phyloP scores from a whole-genome alignment of 2,113 vertebrate genomes.

The Pygoscelis adeliae region DNA sequence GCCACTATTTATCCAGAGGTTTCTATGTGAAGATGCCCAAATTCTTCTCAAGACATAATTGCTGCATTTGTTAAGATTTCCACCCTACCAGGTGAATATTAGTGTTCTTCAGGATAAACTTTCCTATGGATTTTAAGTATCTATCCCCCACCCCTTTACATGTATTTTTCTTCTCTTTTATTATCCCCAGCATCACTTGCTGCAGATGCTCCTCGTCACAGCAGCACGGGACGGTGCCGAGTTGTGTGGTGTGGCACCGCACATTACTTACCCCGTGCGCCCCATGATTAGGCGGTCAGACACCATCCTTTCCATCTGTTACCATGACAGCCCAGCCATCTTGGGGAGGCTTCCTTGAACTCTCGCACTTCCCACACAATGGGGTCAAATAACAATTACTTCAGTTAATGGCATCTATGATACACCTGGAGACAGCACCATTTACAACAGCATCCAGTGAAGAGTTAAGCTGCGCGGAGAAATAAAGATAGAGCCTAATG shows the following conservation, averaged over 20 bases:
- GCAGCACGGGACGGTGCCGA: accelerated
- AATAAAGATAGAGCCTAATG: not conserved
- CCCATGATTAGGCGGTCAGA: not conserved
- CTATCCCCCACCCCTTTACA: not conserved
- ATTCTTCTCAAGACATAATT: not conserved
- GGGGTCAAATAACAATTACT: not conserved
- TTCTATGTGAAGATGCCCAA: not conserved
- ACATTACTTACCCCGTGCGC: not conserved
- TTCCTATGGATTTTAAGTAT: not conserved
- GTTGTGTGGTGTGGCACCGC: accelerated
- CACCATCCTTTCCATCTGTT: not conserved
- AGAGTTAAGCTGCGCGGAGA: not conserved
- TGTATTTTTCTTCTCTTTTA: not conserved
- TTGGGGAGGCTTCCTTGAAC: not conserved
- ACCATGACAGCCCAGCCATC: not conserved
- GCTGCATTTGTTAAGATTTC: not conserved
- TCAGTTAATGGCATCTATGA: not conserved
- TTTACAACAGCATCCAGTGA: not conserved
- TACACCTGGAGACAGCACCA: not conserved
- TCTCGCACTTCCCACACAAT: not conserved
- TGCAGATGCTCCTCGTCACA: not conserved
- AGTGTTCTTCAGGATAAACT: not conserved
- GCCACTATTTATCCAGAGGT: not conserved
- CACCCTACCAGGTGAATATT: not conserved
- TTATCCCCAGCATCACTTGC: not conserved